Conservation (phyloP, 2,888 invertebrate genomes). For the Masnerella sp. region DNA sequence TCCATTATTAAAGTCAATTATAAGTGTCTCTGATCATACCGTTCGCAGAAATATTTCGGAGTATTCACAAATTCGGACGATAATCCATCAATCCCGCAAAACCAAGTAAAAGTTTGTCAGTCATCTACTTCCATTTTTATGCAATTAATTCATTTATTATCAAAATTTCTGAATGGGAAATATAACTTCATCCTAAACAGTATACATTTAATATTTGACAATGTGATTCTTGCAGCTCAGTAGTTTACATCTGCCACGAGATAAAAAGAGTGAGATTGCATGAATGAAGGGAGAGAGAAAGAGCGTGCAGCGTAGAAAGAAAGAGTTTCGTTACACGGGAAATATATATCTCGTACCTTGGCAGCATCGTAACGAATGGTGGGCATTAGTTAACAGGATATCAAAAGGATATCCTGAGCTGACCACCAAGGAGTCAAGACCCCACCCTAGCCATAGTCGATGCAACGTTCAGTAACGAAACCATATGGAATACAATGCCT, state of each 20-base stretch:
- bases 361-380: constrained; percentile 75
- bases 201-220: constrained; percentile 49
- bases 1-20: constrained; percentile 52
- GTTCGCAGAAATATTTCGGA: constrained; percentile 18
- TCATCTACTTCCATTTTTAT: too few relatives aligned
- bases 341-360: constrained; percentile 68
- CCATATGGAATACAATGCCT: constrained; percentile 74
- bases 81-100: constrained; percentile 11
- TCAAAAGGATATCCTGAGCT: constrained; percentile 76
- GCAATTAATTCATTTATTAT: not conserved
- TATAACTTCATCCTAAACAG: constrained; percentile 33
- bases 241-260: constrained; percentile 55
- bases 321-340: constrained; percentile 69
- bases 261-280: constrained; percentile 59
- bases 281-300: constrained; percentile 42
- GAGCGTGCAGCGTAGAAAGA: constrained; percentile 49
- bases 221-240: constrained; percentile 52
- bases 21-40: constrained; percentile 28
- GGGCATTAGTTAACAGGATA: constrained; percentile 78
- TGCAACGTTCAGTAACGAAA: constrained; percentile 70
- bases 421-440: constrained; percentile 76
- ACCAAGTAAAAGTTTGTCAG: too few relatives aligned
- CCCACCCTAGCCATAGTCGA: constrained; percentile 74
- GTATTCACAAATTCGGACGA: constrained; percentile 24
- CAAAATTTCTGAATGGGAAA: constrained; percentile 16